phyloP scores from a whole-genome alignment of 2,797 vertebrate genomes.

The Thripadectes ignobilis region DNA sequence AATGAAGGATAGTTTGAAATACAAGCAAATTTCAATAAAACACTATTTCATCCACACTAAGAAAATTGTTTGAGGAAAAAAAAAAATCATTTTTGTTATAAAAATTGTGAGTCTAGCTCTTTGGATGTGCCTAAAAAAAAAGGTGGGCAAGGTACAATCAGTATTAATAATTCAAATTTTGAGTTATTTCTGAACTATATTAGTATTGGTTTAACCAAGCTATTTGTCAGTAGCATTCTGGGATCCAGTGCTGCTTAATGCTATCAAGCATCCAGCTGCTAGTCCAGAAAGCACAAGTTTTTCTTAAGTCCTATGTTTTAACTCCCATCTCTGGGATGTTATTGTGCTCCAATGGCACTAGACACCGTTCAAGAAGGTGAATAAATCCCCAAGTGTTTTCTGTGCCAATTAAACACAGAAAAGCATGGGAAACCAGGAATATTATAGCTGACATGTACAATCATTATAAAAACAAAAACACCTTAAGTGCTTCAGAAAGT shows the following conservation, averaged over 20 bases:
- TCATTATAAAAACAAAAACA: conserved; percentile 17
- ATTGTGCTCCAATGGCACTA: neutral
- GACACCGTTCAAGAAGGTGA: neutral
- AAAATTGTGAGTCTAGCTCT: neutral
- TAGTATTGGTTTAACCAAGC: neutral
- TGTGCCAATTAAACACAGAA: neutral
- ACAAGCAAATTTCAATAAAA: neutral
- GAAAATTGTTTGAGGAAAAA: neutral
- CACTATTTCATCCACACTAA: neutral
- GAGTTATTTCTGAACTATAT: neutral
- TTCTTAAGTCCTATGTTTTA: neutral
- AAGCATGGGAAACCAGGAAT: neutral
- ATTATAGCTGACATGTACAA: neutral
- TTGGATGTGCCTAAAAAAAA: neutral
- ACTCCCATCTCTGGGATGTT: neutral
- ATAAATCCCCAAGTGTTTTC: neutral
- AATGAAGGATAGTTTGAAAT: neutral
- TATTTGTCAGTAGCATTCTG: neutral
- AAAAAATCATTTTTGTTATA: accelerated
- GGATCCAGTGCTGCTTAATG: neutral
- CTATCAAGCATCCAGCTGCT: neutral
- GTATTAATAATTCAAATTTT: neutral
- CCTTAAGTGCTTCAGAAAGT: neutral
- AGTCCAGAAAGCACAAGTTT: neutral
- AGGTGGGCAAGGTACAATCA: neutral